phyloP scores from a whole-genome alignment of 2,797 vertebrate species.

The Potorous gilbertii region DNA sequence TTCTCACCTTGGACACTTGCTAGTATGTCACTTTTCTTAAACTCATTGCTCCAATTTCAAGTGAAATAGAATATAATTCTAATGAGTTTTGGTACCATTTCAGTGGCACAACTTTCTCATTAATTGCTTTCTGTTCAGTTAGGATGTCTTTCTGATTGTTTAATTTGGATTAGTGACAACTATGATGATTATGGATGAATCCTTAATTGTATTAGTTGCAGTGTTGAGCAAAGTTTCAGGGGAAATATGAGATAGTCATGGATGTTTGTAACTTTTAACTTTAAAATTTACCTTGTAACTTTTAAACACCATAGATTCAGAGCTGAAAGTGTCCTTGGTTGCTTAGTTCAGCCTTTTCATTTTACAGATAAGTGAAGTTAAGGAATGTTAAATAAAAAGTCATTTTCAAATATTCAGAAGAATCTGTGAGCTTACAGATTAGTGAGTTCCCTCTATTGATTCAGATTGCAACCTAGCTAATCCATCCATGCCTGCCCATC shows the following conservation, averaged over 20 bases:
- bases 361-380: background rate
- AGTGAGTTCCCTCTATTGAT: background rate
- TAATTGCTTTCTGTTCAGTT: background rate
- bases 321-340: background rate
- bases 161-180: background rate
- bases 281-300: background rate
- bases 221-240: background rate
- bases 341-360: background rate
- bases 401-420: background rate
- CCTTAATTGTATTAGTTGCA: background rate
- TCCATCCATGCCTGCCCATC: background rate
- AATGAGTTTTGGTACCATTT: background rate
- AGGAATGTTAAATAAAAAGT: background rate
- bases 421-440: background rate
- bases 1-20: background rate
- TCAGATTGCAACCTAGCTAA: background rate
- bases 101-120: background rate
- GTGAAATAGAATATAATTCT: background rate
- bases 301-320: background rate
- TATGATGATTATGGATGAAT: background rate
- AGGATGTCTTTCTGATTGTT: background rate
- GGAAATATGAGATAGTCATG: background rate
- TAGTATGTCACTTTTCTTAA: background rate
- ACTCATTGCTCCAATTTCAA: background rate
- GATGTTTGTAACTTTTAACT: background rate